These are phyloP conservation scores for Coptodon bakossiorum DNA, from an alignment of 2,113 vertebrate species.

Conservation along the genomic window DNA sequence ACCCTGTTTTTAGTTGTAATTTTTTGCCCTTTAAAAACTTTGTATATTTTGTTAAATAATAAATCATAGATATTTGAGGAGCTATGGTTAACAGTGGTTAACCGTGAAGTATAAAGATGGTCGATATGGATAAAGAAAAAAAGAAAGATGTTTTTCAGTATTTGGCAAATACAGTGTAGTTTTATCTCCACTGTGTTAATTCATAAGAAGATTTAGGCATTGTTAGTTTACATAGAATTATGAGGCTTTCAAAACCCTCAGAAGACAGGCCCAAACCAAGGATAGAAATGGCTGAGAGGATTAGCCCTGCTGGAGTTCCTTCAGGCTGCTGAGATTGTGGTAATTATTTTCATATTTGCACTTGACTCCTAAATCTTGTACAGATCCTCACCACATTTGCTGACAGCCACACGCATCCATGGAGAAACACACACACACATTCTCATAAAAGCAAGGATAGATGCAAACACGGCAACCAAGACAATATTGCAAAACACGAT, in stretches of 20 bases:
- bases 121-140: background rate
- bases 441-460: background rate
- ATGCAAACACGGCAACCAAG: background rate
- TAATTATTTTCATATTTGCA: constrained; percentile 57
- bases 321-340: constrained; percentile 25
- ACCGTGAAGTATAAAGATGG: background rate
- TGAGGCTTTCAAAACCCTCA: background rate
- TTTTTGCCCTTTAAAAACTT: background rate
- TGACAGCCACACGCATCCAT: background rate
- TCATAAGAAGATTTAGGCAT: background rate
- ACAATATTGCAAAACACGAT: background rate
- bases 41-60: too few relatives aligned
- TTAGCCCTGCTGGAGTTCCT: constrained; percentile 27
- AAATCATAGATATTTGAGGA: too few relatives aligned
- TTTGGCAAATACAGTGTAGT: background rate
- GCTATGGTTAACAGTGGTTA: background rate
- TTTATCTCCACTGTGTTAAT: background rate
- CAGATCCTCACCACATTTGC: background rate
- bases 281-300: constrained; percentile 42
- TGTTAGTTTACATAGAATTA: constrained; percentile 1
- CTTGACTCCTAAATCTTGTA: constrained; percentile 25
- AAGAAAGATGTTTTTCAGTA: background rate
- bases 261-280: background rate
- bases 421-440: background rate
- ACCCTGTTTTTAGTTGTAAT: background rate